Evolutionary conservation across 2,888 invertebrate genomes (phyloP), one percentile per base, ranked within the genome.

Genomic region (Escarpia spicata): DNA sequence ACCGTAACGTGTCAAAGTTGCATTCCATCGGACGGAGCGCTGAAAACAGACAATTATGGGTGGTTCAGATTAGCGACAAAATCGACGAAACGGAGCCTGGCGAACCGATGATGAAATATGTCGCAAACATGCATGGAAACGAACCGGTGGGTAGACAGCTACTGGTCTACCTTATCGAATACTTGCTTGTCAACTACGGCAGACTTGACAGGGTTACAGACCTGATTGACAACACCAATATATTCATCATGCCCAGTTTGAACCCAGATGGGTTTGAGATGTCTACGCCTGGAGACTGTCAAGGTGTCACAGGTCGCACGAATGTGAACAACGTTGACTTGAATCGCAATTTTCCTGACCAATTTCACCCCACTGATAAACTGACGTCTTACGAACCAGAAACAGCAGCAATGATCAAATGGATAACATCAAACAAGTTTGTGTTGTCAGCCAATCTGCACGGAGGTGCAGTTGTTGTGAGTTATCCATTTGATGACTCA

Each of bases 271-370:
- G 75, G 26, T 75, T 75, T 75, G 75, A 75, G 75, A 75, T 4
- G 26, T 75, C 75, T n/a, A 19, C 3, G 3, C 75, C 26, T 75
- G 75, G 75, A 3, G 75, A 75, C 75, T 75, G 75, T 75, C 2
- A 26, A 15, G 75, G 75, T 75, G n/a, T 4, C 3, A 75, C 26
- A 75, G 99, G 99, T 0, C 97, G 99, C 94, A 96, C 97, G 1
- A 99, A 99, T 97, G 98, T 98, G 0, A 97, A 99, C 95, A 95
- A 97, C 89, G 97, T 98, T 0, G 99, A 99, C 96, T 97, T 99
- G 52, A 99, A 99, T 96, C 94, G 96, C 31, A 96, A 96, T 94
- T 96, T 96, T 93, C 99, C 99, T 0, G 99, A 99, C 96, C 75
- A 75, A 26, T 75, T 75, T 75, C 75, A 75, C 75, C 75, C 75